Percentiles rank a stretch among this genome's conserved stretches.
These are phyloP conservation scores for Dryobates pubescens DNA, from an alignment of 2,797 vertebrate species.

Conservation along the genomic window DNA sequence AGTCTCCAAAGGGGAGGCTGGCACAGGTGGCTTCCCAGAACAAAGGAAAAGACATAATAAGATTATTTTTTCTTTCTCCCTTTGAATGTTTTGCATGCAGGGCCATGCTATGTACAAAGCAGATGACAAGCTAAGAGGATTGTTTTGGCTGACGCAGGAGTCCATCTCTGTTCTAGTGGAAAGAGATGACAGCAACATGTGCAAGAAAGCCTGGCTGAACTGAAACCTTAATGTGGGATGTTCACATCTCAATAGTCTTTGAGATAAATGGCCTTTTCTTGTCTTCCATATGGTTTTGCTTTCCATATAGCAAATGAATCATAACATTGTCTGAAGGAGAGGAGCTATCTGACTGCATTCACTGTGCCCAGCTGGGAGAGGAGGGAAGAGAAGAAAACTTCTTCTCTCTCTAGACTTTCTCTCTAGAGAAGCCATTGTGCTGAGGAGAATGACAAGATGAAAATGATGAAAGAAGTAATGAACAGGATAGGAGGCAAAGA, in stretches of 20 bases:
- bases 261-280: slow-evolving; percentile 31
- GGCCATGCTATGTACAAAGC: background rate
- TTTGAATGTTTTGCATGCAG: background rate
- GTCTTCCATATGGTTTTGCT: slow-evolving; percentile 49
- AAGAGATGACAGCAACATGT: slow-evolving; percentile 33
- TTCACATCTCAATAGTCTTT: slow-evolving; percentile 28
- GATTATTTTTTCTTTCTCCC: background rate
- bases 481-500: background rate
- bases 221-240: background rate
- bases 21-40: background rate
- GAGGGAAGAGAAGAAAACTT: background rate
- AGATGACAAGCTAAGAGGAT: background rate
- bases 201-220: slow-evolving; percentile 23
- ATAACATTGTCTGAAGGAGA: background rate
- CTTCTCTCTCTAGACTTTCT: too few species aligned
- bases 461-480: background rate
- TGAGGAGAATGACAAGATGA: background rate
- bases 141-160: background rate
- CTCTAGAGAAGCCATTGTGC: background rate
- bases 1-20: background rate
- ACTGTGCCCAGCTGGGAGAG: background rate
- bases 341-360: background rate
- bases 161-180: background rate
- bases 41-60: background rate
- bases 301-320: background rate